A percentile compares a stretch with the other conserved stretches of the same genome.
Conservation (phyloP, 2,888 invertebrate species). For the Dilophus febrilis region DNA sequence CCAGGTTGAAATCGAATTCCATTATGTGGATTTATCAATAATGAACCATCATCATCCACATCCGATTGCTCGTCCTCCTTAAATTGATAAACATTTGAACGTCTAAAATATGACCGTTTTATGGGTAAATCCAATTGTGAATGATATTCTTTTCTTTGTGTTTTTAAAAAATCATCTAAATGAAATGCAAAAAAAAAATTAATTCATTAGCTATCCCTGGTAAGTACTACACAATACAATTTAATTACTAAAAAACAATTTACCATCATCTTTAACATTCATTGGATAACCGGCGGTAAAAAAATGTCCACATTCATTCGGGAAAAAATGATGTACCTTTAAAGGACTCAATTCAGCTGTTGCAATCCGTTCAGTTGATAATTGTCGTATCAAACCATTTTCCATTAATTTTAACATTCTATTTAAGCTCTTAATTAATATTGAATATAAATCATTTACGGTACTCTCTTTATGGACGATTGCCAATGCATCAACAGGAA, state of each 20-base stretch:
- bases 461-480: slow-evolving; percentile 49
- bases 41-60: no score
- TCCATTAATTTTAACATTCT: slow-evolving; percentile 41
- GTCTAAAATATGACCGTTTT: slow-evolving; percentile 56
- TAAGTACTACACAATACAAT: slow-evolving; percentile 18
- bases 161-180: slow-evolving; percentile 32
- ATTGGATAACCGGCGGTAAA: slow-evolving; percentile 55
- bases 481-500: slow-evolving; percentile 53
- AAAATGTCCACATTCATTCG: slow-evolving; percentile 54
- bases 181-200: not conserved
- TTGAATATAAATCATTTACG: slow-evolving; percentile 47
- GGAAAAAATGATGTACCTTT: slow-evolving; percentile 53
- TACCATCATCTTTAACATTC: slow-evolving; percentile 44
- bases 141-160: slow-evolving; percentile 50
- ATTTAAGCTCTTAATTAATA: slow-evolving; percentile 57
- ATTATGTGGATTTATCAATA: slow-evolving; percentile 62
- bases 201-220: no score
- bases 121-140: slow-evolving; percentile 47
- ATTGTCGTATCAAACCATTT: not conserved
- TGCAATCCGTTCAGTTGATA: not conserved
- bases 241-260: slow-evolving; percentile 34
- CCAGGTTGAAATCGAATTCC: slow-evolving; percentile 25
- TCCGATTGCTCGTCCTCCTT: slow-evolving; percentile 29
- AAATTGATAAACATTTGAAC: slow-evolving; percentile 46
- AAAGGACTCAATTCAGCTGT: not conserved